Evolutionary conservation across 2,113 vertebrate genomes (phyloP).

Genomic region (Mormyrus iriodes): DNA sequence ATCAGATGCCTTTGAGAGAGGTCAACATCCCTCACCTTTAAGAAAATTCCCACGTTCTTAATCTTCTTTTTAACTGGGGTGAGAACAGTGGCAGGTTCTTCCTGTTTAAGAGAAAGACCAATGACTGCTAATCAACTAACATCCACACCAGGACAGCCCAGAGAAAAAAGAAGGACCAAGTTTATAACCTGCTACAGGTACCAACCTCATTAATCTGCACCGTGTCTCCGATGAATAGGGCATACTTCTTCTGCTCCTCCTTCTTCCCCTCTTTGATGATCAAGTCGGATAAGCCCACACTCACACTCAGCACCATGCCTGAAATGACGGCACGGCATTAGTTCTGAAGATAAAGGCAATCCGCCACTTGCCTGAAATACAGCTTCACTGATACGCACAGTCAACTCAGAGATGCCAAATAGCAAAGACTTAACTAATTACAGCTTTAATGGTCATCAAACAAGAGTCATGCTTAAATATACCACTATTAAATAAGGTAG

Average conservation of each 20-base stretch:
- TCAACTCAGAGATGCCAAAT: background rate
- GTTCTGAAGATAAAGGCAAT: slow-evolving; percentile 8
- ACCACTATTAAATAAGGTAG: background rate
- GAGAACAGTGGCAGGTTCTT: slow-evolving; percentile 75
- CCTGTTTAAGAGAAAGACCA: slow-evolving; percentile 49
- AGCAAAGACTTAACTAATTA: background rate
- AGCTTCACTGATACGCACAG: background rate
- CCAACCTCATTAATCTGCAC: slow-evolving; percentile 81
- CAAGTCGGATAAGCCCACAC: slow-evolving; percentile 76
- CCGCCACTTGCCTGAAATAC: background rate
- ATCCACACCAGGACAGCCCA: background rate
- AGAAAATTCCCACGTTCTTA: slow-evolving; percentile 86
- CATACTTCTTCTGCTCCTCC: slow-evolving; percentile 81
- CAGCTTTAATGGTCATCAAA: background rate
- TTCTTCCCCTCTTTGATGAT: slow-evolving; percentile 79
- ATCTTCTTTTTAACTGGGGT: slow-evolving; percentile 89
- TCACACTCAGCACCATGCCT: slow-evolving; percentile 88
- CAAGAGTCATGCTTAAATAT: background rate
- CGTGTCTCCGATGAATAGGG: slow-evolving; percentile 79
- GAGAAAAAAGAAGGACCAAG: background rate
- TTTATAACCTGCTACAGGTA: background rate
- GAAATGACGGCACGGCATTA: background rate
- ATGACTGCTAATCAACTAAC: background rate
- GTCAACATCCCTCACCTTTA: slow-evolving; percentile 64
- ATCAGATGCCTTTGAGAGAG: background rate